A percentile compares a stretch with the other conserved stretches of the same genome.
phyloP scores from a whole-genome alignment of 2,113 vertebrate genomes.

The mouse (Mus musculus) region GRCm39 chr5:6093001-6093500 shows the following conservation, averaged over 20 bases:
- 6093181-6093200: neutral
- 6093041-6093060: neutral
- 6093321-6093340: neutral
- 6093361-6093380: neutral
- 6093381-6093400: neutral
- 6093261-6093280: neutral
- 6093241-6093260: neutral
- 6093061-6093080: neutral
- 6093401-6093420: neutral
- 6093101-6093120: neutral
- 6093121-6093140: neutral
- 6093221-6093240: neutral
- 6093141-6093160: neutral
- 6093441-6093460: neutral
- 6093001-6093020: neutral
- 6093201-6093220: neutral
- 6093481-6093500: neutral
- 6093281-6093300: neutral
- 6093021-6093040: neutral
- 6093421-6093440: constrained; percentile 25
- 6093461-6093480: neutral
- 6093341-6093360: neutral
- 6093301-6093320: constrained; percentile 2
- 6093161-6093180: neutral
- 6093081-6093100: neutral